Percentiles rank a stretch among this genome's conserved stretches.
Evolutionary conservation across 2,888 invertebrate species (phyloP).

Genomic region (Watsonalla cultraria): DNA sequence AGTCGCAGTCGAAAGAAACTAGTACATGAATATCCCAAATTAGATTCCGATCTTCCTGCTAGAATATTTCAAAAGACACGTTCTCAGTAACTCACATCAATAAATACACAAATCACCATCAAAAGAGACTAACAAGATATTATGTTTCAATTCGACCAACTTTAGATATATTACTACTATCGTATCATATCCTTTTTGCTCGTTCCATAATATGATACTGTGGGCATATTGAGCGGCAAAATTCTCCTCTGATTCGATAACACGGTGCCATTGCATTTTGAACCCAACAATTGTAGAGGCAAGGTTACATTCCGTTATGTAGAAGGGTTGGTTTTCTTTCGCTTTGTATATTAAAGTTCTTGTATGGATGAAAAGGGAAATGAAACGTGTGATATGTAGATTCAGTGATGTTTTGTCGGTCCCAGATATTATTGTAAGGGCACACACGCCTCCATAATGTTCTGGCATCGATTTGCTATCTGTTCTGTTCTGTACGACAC

Average conservation of each 20-base stretch:
- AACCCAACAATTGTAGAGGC: not conserved
- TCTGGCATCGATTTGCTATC: slow-evolving; percentile 5
- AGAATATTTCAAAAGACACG: too few species aligned
- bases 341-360: slow-evolving; percentile 2
- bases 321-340: not conserved
- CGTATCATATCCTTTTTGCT: slow-evolving; percentile 1
- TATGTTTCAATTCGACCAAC: slow-evolving; percentile 2
- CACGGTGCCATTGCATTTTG: not conserved
- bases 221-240: not conserved
- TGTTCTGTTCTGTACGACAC: slow-evolving; percentile 1
- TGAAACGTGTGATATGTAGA: slow-evolving; percentile 11
- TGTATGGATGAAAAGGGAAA: slow-evolving; percentile 6
- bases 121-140: not conserved
- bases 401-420: slow-evolving; percentile 5
- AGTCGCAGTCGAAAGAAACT: too few species aligned
- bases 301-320: not conserved
- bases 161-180: not conserved
- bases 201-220: not conserved
- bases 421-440: slow-evolving; percentile 5
- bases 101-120: not conserved
- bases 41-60: too few species aligned
- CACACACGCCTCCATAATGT: slow-evolving; percentile 1
- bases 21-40: too few species aligned
- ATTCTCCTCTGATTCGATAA: not conserved
- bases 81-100: not conserved